Conservation (phyloP, 2,113 vertebrate species). For the Neogale vison region DNA sequence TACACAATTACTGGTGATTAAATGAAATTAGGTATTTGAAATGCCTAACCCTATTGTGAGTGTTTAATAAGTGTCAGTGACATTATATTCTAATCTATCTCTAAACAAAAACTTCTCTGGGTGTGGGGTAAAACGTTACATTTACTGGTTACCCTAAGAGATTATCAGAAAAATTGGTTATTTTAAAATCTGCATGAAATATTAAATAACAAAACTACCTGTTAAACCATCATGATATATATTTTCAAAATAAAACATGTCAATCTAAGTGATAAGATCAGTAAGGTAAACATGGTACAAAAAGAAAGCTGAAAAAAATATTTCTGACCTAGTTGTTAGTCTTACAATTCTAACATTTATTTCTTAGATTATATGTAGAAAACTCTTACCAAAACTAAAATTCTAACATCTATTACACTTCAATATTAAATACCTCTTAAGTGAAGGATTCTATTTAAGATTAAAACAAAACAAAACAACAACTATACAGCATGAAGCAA, state of each 20-base stretch:
- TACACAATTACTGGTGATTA: neutral
- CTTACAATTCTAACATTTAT: neutral
- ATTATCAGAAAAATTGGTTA: neutral
- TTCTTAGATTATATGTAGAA: neutral
- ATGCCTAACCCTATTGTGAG: neutral
- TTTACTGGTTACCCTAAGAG: neutral
- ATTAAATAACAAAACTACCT: neutral
- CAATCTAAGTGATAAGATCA: neutral
- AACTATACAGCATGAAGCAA: neutral
- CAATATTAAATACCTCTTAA: neutral
- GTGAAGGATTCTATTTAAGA: neutral
- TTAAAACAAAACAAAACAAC: neutral
- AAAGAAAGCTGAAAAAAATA: neutral
- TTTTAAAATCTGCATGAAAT: neutral
- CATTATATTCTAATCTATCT: neutral
- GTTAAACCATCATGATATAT: neutral
- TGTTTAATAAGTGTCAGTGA: neutral
- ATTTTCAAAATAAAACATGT: neutral
- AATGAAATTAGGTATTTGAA: neutral
- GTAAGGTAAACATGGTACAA: neutral
- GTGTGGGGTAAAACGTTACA: neutral
- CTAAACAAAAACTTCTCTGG: neutral
- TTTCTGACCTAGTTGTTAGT: neutral
- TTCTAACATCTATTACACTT: neutral
- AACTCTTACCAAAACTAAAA: neutral